Conservation (phyloP, 1,140 invertebrate genomes). For the Wiebesia pumilae region DNA sequence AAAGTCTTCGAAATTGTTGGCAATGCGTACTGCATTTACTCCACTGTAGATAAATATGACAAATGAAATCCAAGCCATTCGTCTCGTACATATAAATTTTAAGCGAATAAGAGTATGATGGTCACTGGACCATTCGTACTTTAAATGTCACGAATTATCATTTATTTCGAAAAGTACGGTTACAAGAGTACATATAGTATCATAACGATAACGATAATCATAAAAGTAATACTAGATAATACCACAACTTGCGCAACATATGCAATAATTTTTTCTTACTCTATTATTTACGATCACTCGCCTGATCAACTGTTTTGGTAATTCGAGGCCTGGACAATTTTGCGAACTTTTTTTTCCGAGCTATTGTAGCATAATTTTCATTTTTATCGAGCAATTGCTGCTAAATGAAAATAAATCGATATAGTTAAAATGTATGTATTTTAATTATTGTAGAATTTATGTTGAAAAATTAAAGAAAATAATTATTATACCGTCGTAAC, state of each 20-base stretch:
- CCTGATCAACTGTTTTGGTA: too few species aligned
- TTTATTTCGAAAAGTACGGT: background rate
- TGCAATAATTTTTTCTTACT: too few species aligned
- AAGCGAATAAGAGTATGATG: background rate
- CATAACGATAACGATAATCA: background rate
- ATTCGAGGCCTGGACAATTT: too few species aligned
- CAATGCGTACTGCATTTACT: background rate
- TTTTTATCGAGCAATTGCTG: too few species aligned
- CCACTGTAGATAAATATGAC: constrained; percentile 10
- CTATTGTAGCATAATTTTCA: too few species aligned
- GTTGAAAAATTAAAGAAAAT: too few species aligned
- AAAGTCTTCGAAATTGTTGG: background rate
- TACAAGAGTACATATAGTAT: background rate
- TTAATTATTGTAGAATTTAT: too few species aligned
- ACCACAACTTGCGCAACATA: background rate
- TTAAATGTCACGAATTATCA: constrained; percentile 3
- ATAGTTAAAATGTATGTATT: too few species aligned
- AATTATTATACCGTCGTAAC: too few species aligned
- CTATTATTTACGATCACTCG: too few species aligned
- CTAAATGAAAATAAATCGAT: too few species aligned
- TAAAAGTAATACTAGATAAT: background rate
- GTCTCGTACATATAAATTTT: constrained; percentile 4
- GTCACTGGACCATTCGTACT: background rate
- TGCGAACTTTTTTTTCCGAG: too few species aligned
- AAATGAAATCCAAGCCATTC: constrained; percentile 1